Percentiles rank a stretch among this genome's conserved stretches.
These are phyloP conservation scores for Turnix velox DNA, from an alignment of 2,113 vertebrate genomes.

Conservation along the genomic window DNA sequence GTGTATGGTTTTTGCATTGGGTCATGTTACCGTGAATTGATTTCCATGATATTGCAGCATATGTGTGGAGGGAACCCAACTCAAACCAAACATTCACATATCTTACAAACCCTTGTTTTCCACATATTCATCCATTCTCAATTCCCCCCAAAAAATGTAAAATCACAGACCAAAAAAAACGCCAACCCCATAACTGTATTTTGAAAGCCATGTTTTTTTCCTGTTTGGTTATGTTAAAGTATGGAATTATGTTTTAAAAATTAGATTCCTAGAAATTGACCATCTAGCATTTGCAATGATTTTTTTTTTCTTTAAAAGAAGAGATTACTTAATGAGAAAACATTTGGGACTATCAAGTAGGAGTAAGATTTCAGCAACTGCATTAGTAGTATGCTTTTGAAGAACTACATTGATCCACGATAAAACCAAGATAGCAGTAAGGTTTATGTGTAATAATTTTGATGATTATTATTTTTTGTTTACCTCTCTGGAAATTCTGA, in stretches of 20 bases:
- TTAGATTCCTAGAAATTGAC: neutral
- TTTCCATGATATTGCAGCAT: neutral
- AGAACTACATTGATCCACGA: neutral
- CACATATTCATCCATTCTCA: neutral
- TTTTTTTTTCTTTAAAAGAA: neutral
- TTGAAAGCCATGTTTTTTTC: neutral
- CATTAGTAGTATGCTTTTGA: neutral
- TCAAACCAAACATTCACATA: neutral
- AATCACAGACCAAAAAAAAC: neutral
- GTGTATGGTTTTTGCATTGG: neutral
- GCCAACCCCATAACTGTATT: neutral
- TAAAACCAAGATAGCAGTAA: neutral
- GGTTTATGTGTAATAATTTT: neutral
- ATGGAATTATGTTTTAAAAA: neutral
- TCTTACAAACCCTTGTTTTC: neutral
- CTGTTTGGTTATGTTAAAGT: neutral
- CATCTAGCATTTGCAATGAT: neutral
- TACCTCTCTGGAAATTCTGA: neutral
- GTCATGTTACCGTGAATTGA: neutral
- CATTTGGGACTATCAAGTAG: neutral
- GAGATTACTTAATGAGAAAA: neutral
- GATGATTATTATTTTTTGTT: neutral
- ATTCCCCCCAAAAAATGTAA: neutral
- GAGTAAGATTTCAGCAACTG: neutral
- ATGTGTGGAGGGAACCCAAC: fast-evolving